These are phyloP conservation scores for Albula glossodonta DNA, from an alignment of 2,113 vertebrate genomes.

Conservation along the genomic window DNA sequence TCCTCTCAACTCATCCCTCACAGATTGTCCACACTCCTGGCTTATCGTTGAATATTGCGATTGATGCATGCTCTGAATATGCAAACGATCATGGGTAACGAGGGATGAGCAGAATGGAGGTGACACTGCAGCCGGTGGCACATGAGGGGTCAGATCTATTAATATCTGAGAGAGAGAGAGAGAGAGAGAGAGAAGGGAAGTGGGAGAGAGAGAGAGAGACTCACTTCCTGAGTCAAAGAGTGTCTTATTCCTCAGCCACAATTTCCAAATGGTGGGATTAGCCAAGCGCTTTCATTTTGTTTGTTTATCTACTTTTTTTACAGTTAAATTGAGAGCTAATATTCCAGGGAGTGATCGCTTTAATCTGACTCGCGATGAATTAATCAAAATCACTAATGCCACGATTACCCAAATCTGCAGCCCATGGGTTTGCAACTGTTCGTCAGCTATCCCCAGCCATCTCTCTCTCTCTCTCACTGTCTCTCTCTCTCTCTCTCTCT, in stretches of 20 bases:
- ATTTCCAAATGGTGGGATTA: neutral
- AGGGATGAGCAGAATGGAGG: neutral
- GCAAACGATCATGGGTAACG: slow-evolving; percentile 13
- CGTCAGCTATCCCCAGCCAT: too few species aligned
- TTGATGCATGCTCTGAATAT: slow-evolving; percentile 23
- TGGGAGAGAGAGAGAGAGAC: neutral
- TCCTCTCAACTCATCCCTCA: too few species aligned
- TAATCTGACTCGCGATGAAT: slow-evolving; percentile 12
- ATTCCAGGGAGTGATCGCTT: neutral
- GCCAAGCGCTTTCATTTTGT: neutral
- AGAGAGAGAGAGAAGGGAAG: too few species aligned
- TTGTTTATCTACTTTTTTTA: neutral
- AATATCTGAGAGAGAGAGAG: neutral
- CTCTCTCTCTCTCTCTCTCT: too few species aligned
- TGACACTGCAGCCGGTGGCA: neutral
- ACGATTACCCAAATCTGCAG: too few species aligned
- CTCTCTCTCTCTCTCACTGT: too few species aligned
- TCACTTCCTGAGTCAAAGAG: neutral
- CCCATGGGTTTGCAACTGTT: too few species aligned
- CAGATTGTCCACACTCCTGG: too few species aligned
- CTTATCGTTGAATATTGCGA: neutral
- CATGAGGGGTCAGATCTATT: neutral
- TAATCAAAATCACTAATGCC: slow-evolving; percentile 13
- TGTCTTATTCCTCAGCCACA: neutral
- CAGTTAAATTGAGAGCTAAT: neutral